Base-by-base conservation (phyloP, 1,140 invertebrate species). In the Dinothrombium tinctorium region DNA sequence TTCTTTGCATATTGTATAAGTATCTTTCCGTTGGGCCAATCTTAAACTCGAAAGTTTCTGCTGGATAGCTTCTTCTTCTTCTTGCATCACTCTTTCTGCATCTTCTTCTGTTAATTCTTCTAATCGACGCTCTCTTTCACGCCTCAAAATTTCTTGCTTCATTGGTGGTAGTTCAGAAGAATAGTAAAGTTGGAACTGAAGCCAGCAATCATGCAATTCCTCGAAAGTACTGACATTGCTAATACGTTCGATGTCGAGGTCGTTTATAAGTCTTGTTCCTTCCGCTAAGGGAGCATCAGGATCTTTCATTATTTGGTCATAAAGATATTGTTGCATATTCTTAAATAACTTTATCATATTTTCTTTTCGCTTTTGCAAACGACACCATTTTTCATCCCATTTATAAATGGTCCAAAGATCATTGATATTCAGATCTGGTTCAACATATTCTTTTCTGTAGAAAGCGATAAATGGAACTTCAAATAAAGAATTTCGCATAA, bases 401-500 rank as follows among this genome's bases (percentile, higher is more conserved):
- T 83, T 78, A 56, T 90, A 98, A 1, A 99, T 76, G 55, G 79
- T 83, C 92, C 92, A 99, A 1, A 99, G 59, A 56, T 96, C 90
- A 52, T 86, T 84, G 17, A 95, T 86, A 42, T 75, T 83, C 8
- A 98, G 57, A 51, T 94, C 86, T 0, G 86, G 83, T 51, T 84
- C 73, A 0, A 95, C 82, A 54, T 95, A 90, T 57, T 99, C 94
- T 60, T 98, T 98, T 20, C 92, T 68, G 53, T 99, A 99, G 57
- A 94, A 95, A 0, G 87, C 82, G 50, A 99, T 98, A 54, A 98
- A 99, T 1, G 92, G 87, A 20, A 52, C 51, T 63, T 95, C 89
- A 50, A 87, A 67, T 25, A 81, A 72, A 50, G 90, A 78, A 60
- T 92, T 94, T 12, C 90, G 62, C 69, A 98, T 94, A 52, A 94